phyloP scores from a whole-genome alignment of 2,888 invertebrate species.

The Tupiocoris notatus region DNA sequence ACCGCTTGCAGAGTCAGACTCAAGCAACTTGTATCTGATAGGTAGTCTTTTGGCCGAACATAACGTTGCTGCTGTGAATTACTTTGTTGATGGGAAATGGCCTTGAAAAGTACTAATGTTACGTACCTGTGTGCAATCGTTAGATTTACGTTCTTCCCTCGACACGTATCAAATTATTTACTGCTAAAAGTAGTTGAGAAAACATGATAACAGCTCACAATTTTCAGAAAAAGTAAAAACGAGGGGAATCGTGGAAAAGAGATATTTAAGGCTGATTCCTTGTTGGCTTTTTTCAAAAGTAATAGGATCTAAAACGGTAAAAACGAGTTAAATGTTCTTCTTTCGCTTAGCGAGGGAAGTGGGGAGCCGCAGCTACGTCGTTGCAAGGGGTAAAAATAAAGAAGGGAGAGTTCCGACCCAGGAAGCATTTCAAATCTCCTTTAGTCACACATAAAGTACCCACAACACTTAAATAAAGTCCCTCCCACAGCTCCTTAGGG shows the following conservation, averaged over 20 bases:
- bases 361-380: neutral
- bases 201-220: too few species aligned
- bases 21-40: too few species aligned
- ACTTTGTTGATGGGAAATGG: too few species aligned
- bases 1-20: too few species aligned
- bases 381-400: constrained; percentile 27
- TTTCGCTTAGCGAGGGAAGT: neutral
- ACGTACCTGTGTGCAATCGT: too few species aligned
- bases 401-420: constrained; percentile 19
- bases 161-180: too few species aligned
- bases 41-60: too few species aligned
- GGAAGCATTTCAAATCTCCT: constrained; percentile 45
- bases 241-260: neutral
- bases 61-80: too few species aligned
- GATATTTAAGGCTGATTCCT: neutral
- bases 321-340: constrained; percentile 30
- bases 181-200: too few species aligned
- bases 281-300: neutral
- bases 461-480: constrained; percentile 46
- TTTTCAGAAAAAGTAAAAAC: neutral
- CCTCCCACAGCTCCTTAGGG: constrained; percentile 19
- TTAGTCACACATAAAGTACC: constrained; percentile 46
- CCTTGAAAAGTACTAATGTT: too few species aligned
- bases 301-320: constrained; percentile 26
- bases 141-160: too few species aligned